Conservation (phyloP, 2,888 invertebrate genomes). For the Dexiosoma caninum region DNA sequence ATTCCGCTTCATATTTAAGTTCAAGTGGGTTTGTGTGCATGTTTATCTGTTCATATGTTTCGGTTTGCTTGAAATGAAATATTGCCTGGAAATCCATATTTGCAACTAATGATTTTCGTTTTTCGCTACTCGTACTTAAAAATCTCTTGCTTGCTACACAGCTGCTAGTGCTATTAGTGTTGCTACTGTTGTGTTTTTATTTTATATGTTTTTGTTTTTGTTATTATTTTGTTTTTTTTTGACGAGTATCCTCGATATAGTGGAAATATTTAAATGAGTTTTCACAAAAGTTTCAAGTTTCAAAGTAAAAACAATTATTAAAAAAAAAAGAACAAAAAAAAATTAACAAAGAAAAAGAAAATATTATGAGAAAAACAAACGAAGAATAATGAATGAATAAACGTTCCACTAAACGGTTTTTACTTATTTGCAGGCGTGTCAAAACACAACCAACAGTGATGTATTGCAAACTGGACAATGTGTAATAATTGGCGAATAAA, state of each 20-base stretch:
- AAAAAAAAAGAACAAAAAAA: slow-evolving; percentile 10
- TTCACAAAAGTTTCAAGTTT: slow-evolving; percentile 51
- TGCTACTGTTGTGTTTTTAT: background rate
- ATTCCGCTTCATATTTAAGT: background rate
- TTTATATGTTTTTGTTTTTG: slow-evolving; percentile 2
- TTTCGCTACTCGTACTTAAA: slow-evolving; percentile 1
- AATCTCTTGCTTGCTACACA: background rate
- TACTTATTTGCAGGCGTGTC: background rate
- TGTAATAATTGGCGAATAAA: too few relatives aligned
- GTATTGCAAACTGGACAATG: background rate
- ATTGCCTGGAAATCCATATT: slow-evolving; percentile 44
- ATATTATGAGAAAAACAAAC: too few relatives aligned
- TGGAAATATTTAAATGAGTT: slow-evolving; percentile 58
- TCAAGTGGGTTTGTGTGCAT: background rate
- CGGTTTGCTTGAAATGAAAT: slow-evolving; percentile 18
- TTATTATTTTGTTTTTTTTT: too few relatives aligned
- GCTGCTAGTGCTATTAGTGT: background rate
- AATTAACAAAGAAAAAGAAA: background rate
- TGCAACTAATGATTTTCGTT: slow-evolving; percentile 35
- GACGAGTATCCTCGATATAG: slow-evolving; percentile 29
- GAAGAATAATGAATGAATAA: slow-evolving; percentile 6
- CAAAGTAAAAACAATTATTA: slow-evolving; percentile 52
- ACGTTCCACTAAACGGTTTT: background rate
- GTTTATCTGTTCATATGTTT: background rate
- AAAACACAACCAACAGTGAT: background rate